Percentiles rank a stretch among this genome's conserved stretches.
phyloP scores from a whole-genome alignment of 2,797 vertebrate genomes.

The Rhinichthys osculus region DNA sequence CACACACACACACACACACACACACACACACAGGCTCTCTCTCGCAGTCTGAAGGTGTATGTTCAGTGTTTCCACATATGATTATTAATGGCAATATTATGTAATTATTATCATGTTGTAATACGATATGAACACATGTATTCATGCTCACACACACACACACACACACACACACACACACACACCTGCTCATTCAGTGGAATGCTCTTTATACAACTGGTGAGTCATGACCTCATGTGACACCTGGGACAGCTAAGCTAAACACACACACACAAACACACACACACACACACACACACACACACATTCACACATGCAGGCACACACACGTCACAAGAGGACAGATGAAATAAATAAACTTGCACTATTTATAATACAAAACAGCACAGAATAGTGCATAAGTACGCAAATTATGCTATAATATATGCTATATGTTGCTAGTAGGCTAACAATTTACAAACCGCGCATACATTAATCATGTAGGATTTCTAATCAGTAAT shows the following conservation, averaged over 20 bases:
- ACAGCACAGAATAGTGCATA: background rate
- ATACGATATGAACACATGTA: background rate
- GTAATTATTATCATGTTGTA: constrained; percentile 6
- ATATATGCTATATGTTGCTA: background rate
- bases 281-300: background rate
- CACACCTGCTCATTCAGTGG: constrained; percentile 46
- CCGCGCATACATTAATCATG: background rate
- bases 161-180: background rate
- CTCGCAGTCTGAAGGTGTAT: background rate
- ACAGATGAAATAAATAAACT: too few relatives aligned
- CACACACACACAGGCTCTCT: background rate
- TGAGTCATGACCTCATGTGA: constrained; percentile 66
- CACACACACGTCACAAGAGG: too few relatives aligned
- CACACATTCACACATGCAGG: too few relatives aligned
- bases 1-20: too few relatives aligned
- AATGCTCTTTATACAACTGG: constrained; percentile 62
- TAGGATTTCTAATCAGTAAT: too few relatives aligned
- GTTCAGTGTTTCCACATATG: background rate
- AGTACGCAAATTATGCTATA: too few relatives aligned
- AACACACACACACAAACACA: background rate
- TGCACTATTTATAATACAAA: background rate
- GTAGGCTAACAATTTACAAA: background rate
- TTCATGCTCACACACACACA: background rate
- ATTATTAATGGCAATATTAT: background rate
- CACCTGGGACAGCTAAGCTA: constrained; percentile 28